Conservation (phyloP, 2,888 invertebrate species). For the Baccha elongata region DNA sequence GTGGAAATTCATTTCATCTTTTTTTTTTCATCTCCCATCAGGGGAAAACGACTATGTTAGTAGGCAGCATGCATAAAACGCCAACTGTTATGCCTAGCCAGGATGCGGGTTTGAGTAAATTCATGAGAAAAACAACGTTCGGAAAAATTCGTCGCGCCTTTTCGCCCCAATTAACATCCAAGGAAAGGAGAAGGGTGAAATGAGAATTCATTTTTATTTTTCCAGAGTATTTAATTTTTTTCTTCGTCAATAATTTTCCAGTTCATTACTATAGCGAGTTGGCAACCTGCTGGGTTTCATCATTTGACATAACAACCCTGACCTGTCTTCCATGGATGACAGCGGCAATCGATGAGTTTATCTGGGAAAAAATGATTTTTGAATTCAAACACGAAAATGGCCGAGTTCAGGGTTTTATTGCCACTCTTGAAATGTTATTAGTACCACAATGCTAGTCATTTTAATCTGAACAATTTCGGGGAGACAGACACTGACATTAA, state of each 20-base stretch:
- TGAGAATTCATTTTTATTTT: background rate
- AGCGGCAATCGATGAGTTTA: conserved; percentile 24
- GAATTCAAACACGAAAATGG: conserved; percentile 38
- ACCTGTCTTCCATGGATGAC: conserved; percentile 46
- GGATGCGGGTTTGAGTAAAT: conserved; percentile 28
- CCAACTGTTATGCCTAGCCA: conserved; percentile 1
- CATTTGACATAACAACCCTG: conserved; percentile 59
- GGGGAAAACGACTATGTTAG: conserved; percentile 48
- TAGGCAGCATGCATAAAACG: conserved; percentile 38
- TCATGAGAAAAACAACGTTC: conserved; percentile 39
- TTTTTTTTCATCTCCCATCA: conserved; percentile 20
- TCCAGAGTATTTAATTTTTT: background rate
- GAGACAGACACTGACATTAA: conserved; percentile 13
- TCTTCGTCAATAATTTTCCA: conserved; percentile 37
- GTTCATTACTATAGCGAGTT: conserved; percentile 56
- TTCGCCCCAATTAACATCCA: conserved; percentile 64
- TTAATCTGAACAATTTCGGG: conserved; percentile 27
- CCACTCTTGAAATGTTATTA: conserved; percentile 45
- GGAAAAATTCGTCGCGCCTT: conserved; percentile 63
- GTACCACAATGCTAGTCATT: conserved; percentile 1
- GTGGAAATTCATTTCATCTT: conserved; percentile 55
- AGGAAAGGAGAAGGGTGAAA: conserved; percentile 32
- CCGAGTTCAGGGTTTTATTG: conserved; percentile 50
- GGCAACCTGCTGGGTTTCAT: conserved; percentile 56
- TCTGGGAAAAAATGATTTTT: conserved; percentile 25